These are phyloP conservation scores for Formica selysi DNA, from an alignment of 1,140 invertebrate genomes.

Conservation along the genomic window DNA sequence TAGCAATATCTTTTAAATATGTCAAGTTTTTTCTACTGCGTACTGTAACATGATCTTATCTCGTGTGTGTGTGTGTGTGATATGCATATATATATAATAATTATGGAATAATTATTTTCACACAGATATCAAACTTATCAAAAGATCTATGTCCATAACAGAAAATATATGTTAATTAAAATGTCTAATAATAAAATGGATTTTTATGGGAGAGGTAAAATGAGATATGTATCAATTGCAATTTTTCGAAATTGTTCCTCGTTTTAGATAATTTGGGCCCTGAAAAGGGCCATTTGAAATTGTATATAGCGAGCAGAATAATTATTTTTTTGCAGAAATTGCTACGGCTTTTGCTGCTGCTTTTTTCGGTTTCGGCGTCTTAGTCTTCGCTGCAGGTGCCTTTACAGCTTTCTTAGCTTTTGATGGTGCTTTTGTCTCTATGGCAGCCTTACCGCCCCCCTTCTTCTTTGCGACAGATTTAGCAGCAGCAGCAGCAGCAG, in stretches of 20 bases:
- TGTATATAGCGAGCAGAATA: neutral
- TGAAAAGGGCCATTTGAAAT: slow-evolving; percentile 59
- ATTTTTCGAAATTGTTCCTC: neutral
- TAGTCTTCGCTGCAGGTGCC: slow-evolving; percentile 68
- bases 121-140: no score
- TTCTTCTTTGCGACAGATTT: slow-evolving; percentile 38
- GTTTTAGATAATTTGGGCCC: slow-evolving; percentile 41
- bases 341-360: slow-evolving; percentile 21
- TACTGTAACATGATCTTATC: no score
- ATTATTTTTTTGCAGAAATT: slow-evolving; percentile 70
- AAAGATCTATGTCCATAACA: no score
- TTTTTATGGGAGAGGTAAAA: neutral
- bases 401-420: slow-evolving; percentile 64
- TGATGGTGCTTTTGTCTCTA: slow-evolving; percentile 28
- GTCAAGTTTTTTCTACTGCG: no score
- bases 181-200: neutral
- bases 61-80: no score
- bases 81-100: no score
- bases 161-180: neutral
- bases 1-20: no score
- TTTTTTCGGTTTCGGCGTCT: slow-evolving; percentile 69
- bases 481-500: neutral
- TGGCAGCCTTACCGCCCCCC: slow-evolving; percentile 3
- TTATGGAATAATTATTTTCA: no score
- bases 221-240: neutral